A percentile compares a stretch with the other conserved stretches of the same genome.
phyloP scores from a whole-genome alignment of 2,888 invertebrate species.

The Cheilosia vernalis region DNA sequence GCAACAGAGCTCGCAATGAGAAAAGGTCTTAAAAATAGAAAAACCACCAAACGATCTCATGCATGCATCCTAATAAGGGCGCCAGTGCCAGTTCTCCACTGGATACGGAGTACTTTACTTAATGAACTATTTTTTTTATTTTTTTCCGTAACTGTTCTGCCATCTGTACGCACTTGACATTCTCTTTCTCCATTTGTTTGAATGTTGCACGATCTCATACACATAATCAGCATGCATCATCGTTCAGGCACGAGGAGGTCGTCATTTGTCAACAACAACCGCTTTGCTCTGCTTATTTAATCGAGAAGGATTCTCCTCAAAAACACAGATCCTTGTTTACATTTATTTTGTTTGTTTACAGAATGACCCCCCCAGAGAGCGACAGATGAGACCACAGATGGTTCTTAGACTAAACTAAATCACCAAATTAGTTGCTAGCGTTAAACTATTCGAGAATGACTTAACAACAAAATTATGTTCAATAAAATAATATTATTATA shows the following conservation, averaged over 20 bases:
- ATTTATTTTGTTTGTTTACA: slow-evolving; percentile 54
- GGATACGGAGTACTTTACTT: neutral
- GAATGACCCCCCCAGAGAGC: slow-evolving; percentile 70
- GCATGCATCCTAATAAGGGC: slow-evolving; percentile 42
- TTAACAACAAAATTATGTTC: slow-evolving; percentile 23
- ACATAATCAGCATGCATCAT: slow-evolving; percentile 55
- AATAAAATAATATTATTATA: slow-evolving; percentile 17
- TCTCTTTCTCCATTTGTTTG: slow-evolving; percentile 5
- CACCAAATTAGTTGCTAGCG: slow-evolving; percentile 52
- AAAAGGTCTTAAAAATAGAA: slow-evolving; percentile 31
- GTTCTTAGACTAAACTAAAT: slow-evolving; percentile 49
- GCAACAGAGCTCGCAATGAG: neutral
- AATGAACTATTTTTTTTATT: neutral
- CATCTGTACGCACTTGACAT: slow-evolving; percentile 48
- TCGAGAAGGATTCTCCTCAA: slow-evolving; percentile 21
- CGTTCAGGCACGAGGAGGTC: slow-evolving; percentile 56
- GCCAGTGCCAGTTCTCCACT: slow-evolving; percentile 17
- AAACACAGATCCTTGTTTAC: slow-evolving; percentile 30
- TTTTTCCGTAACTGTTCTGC: neutral
- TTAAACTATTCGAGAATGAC: slow-evolving; percentile 23
- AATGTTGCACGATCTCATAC: slow-evolving; percentile 19
- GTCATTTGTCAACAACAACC: slow-evolving; percentile 50
- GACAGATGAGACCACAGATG: slow-evolving; percentile 61
- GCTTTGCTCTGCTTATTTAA: slow-evolving; percentile 49
- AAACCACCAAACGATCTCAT: slow-evolving; percentile 42